A percentile compares a stretch with the other conserved stretches of the same genome.
These are phyloP conservation scores for Syrmaticus mikado DNA, from an alignment of 2,113 vertebrate species.

Conservation along the genomic window DNA sequence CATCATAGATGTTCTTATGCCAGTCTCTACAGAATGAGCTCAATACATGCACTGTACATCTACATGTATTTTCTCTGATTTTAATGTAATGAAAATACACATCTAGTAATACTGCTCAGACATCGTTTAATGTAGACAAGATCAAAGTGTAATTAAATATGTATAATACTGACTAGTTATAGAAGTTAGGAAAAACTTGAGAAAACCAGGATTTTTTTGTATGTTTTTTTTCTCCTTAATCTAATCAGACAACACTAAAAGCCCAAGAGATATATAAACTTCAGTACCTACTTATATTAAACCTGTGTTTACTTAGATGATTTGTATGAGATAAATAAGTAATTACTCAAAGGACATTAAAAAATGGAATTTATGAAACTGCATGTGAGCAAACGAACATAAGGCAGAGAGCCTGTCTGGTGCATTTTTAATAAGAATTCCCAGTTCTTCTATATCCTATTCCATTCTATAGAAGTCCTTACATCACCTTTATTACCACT, in stretches of 20 bases:
- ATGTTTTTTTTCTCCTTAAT: conserved; percentile 71
- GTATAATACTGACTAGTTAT: conserved; percentile 36
- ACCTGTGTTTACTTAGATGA: conserved; percentile 71
- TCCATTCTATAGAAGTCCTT: conserved; percentile 68
- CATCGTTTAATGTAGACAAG: background rate
- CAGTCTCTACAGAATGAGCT: background rate
- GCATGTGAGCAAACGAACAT: conserved; percentile 51
- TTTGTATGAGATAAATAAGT: conserved; percentile 70
- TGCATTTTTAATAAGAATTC: conserved; percentile 65
- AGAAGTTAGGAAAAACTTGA: conserved; percentile 56
- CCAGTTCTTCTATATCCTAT: background rate
- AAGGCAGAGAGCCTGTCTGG: conserved; percentile 28
- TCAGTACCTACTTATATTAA: conserved; percentile 64
- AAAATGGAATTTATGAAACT: conserved; percentile 63
- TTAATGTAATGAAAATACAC: conserved; percentile 3
- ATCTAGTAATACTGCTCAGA: background rate
- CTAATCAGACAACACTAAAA: conserved; percentile 71
- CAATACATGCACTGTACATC: background rate
- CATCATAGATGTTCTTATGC: background rate
- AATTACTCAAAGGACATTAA: conserved; percentile 68
- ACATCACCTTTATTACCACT: conserved; percentile 58
- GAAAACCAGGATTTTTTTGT: conserved; percentile 63
- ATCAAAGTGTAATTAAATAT: conserved; percentile 39
- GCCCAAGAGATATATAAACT: conserved; percentile 64
- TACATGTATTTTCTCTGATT: background rate